These are phyloP conservation scores for Dipus sagitta DNA, from an alignment of 2,797 vertebrate species.

Conservation along the genomic window DNA sequence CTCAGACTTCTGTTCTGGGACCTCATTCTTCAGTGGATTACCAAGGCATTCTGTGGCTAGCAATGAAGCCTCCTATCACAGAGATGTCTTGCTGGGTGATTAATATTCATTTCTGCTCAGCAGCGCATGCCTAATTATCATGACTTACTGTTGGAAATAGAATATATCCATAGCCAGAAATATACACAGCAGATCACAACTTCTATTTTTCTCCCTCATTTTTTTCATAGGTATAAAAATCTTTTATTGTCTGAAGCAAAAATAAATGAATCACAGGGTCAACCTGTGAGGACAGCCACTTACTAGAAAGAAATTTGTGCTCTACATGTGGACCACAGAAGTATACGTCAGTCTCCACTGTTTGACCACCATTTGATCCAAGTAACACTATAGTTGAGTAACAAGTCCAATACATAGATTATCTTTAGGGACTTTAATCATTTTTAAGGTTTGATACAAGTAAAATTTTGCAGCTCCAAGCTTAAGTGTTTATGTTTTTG, in stretches of 20 bases:
- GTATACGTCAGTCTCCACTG: not conserved
- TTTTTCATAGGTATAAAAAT: not conserved
- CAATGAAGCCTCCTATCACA: not conserved
- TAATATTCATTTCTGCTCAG: slow-evolving; percentile 1
- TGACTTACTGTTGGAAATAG: too few relatives aligned
- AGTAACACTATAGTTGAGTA: not conserved
- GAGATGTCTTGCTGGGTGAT: not conserved
- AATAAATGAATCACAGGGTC: not conserved
- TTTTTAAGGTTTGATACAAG: not conserved
- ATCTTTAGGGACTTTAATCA: not conserved
- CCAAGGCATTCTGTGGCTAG: not conserved
- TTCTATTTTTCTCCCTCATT: not conserved
- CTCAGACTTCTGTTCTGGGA: not conserved
- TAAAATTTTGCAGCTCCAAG: slow-evolving; percentile 37
- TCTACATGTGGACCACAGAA: not conserved
- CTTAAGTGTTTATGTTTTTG: not conserved
- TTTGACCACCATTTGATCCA: not conserved
- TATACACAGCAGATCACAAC: too few relatives aligned
- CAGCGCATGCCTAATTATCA: not conserved
- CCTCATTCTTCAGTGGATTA: not conserved
- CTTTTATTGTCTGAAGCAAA: not conserved
- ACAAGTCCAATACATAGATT: not conserved
- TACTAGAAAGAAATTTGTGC: not conserved
- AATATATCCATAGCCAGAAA: too few relatives aligned
- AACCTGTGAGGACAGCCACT: not conserved